Percentiles rank a stretch among this genome's conserved stretches.
Evolutionary conservation across 64 coral and sea anemone species (phyloP).

Genomic region (Trachythela sp.): DNA sequence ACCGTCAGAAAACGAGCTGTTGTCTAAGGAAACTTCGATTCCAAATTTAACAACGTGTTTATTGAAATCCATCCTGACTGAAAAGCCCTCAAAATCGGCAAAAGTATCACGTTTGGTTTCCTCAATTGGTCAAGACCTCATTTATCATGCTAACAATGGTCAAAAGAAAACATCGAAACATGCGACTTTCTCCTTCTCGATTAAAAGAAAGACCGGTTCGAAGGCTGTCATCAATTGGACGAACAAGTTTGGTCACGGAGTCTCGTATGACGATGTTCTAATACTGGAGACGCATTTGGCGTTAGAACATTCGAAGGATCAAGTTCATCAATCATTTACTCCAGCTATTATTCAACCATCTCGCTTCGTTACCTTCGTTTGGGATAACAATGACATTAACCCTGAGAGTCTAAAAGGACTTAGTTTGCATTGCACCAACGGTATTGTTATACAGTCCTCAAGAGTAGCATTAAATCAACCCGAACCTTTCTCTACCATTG

Average conservation of each 20-base stretch:
- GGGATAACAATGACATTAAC: background rate
- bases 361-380: background rate
- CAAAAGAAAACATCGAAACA: background rate
- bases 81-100: background rate
- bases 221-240: background rate
- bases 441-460: background rate
- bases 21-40: background rate
- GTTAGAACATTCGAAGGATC: background rate
- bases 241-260: background rate
- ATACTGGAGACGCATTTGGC: background rate
- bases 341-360: background rate
- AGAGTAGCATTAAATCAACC: background rate
- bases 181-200: background rate
- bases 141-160: background rate
- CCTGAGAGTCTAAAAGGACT: background rate
- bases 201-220: background rate
- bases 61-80: background rate
- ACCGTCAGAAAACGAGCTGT: background rate
- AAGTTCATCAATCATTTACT: background rate
- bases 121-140: background rate
- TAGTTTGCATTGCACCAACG: constrained; percentile 5
- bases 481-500: background rate
- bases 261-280: background rate
- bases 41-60: background rate
- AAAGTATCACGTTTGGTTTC: background rate